Base-by-base conservation (phyloP, 1,140 invertebrate genomes). In the Pentalonia nigronervosa region DNA sequence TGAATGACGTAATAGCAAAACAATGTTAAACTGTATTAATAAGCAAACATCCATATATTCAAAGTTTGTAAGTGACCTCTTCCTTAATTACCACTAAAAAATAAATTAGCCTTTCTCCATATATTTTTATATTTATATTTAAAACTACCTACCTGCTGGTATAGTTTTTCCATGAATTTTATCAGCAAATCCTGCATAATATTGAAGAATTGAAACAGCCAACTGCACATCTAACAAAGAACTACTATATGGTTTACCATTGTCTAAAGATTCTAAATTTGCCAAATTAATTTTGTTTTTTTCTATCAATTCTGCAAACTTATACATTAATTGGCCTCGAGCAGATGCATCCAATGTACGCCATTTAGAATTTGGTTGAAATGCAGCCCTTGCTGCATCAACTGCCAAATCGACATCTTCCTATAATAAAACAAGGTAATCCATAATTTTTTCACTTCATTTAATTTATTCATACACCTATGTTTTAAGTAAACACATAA, bases 141-240 rank as follows among this genome's bases (percentile, higher is more conserved):
- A 53, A 21, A 53, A 53, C 50, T 53, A 30, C 30, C 60, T 95
- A 97, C 97, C 97, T 93, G 97, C 96, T 47, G 98, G 98, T 94
- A 99, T 97, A 14, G 98, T 98, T 94, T 97, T 97, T 60, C 99
- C 98, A 94, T 97, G 97, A 94, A 98, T 97, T 95, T 99, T 99
- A 95, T 99, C 98, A 93, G 97, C 97, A 96, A 97, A 98, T 56
- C 98, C 98, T 94, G 98, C 98, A 95, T 98, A 98, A 95, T 99
- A 99, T 94, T 97, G 96, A 89, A 98, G 95, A 60, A 95, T 96
- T 91, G 96, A 95, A 53, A 97, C 95, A 14, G 96, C 95, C 90
- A 95, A 95, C 41, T 96, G 95, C 56, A 99, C 95, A 95, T 98
- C 98, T 48, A 96, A 96, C n/a, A 96, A 94, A 7, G 98, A 96